Conservation (phyloP, 2,797 vertebrate species). For the Chloroceryle amazona region DNA sequence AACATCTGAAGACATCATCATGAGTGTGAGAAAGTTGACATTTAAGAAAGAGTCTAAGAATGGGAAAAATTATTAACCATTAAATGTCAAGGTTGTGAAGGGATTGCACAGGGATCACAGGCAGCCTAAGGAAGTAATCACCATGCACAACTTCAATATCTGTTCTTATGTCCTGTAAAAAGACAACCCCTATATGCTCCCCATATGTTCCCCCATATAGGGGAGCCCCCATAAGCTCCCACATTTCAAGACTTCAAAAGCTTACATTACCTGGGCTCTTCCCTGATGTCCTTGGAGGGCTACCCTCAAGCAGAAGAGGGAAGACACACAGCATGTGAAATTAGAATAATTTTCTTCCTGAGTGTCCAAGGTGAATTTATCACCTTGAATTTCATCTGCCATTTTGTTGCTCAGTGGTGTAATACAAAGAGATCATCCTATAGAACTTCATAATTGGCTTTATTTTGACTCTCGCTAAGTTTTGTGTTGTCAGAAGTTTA, state of each 20-base stretch:
- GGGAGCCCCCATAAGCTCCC: rapidly evolving
- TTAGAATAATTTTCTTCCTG: neutral
- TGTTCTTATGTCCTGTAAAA: neutral
- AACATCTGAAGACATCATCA: conserved; percentile 73
- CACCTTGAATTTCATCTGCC: neutral
- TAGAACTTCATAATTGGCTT: neutral
- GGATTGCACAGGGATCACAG: neutral
- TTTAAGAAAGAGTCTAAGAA: conserved; percentile 62
- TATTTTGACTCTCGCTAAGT: neutral
- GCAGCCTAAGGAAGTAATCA: neutral
- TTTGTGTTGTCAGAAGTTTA: neutral
- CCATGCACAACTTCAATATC: rapidly evolving
- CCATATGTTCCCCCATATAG: neutral
- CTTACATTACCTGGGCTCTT: neutral
- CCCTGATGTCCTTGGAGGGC: neutral
- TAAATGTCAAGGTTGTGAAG: neutral
- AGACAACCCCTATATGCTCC: neutral
- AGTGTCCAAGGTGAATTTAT: neutral
- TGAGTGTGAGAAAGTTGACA: conserved; percentile 68
- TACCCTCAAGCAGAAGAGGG: neutral
- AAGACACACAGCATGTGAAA: neutral
- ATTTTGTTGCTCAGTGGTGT: neutral
- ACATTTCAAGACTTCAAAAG: neutral
- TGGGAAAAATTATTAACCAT: conserved; percentile 25
- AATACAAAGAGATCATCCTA: neutral